Conservation (phyloP, 2,888 invertebrate species). For the Sylvicola cinctus region DNA sequence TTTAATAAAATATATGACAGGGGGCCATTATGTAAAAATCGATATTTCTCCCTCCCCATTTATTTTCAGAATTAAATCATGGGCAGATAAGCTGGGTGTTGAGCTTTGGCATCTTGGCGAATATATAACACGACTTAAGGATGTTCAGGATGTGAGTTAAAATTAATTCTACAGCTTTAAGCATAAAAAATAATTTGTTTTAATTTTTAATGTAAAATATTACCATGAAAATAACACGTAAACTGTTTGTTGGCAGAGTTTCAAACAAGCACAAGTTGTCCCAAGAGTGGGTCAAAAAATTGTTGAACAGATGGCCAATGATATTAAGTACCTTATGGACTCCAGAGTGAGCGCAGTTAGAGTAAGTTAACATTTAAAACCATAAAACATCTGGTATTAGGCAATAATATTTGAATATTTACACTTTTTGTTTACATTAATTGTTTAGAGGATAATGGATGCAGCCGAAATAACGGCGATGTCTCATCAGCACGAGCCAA, state of each 20-base stretch:
- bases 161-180: background rate
- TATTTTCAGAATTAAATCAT: conserved; percentile 43
- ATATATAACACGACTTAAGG: conserved; percentile 56
- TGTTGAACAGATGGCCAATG: conserved; percentile 63
- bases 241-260: conserved; percentile 36
- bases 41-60: too few relatives aligned
- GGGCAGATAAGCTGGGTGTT: conserved; percentile 63
- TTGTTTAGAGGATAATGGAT: conserved; percentile 57
- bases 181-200: background rate
- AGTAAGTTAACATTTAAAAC: conserved; percentile 25
- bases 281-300: conserved; percentile 56
- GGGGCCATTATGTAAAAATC: too few relatives aligned
- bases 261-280: conserved; percentile 55
- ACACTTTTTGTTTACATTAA: conserved; percentile 1
- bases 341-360: conserved; percentile 72
- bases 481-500: conserved; percentile 31
- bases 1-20: too few relatives aligned
- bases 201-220: conserved; percentile 4
- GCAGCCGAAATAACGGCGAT: conserved; percentile 67
- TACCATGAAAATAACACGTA: conserved; percentile 6
- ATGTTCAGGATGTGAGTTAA: conserved; percentile 49
- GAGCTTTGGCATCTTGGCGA: conserved; percentile 64
- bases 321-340: conserved; percentile 74
- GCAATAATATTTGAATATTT: background rate
- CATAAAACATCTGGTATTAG: background rate